A percentile compares a stretch with the other conserved stretches of the same genome.
These are phyloP conservation scores for Dolichomitus sp. DNA, from an alignment of 2,888 invertebrate species.

Conservation along the genomic window DNA sequence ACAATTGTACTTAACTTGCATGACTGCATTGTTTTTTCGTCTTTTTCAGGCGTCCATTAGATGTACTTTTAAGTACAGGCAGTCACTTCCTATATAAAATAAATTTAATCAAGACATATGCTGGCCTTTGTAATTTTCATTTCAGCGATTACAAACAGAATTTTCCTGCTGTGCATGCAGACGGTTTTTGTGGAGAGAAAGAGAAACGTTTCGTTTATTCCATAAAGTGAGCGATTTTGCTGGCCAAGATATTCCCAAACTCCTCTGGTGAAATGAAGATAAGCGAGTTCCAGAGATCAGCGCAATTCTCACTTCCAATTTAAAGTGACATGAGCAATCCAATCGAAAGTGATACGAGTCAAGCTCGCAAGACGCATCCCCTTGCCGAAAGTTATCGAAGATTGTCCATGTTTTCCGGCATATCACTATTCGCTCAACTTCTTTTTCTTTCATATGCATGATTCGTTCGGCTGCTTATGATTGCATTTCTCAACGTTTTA, in stretches of 20 bases:
- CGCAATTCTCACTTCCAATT: constrained; percentile 1
- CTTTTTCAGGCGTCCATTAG: too few relatives aligned
- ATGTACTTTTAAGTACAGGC: too few relatives aligned
- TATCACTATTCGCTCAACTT: background rate
- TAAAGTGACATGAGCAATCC: constrained; percentile 2
- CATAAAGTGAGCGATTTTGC: background rate
- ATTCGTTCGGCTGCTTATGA: background rate
- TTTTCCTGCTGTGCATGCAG: background rate
- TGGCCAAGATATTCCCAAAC: background rate
- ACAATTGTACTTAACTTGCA: too few relatives aligned
- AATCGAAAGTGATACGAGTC: constrained; percentile 7
- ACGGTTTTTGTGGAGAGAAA: background rate
- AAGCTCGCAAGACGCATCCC: background rate
- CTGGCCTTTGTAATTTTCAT: background rate
- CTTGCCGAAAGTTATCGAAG: background rate
- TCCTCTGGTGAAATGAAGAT: constrained; percentile 8
- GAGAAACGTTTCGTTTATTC: background rate
- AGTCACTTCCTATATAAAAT: background rate
- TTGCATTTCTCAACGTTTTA: too few relatives aligned
- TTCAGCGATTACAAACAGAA: background rate
- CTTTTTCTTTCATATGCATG: background rate
- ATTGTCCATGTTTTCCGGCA: background rate
- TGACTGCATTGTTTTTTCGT: too few relatives aligned
- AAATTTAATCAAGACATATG: background rate
- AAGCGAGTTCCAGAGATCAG: constrained; percentile 15